Evolutionary conservation across 2,888 invertebrate species (phyloP), one percentile per base, ranked within the genome.

Genomic region (Hololepta plana): DNA sequence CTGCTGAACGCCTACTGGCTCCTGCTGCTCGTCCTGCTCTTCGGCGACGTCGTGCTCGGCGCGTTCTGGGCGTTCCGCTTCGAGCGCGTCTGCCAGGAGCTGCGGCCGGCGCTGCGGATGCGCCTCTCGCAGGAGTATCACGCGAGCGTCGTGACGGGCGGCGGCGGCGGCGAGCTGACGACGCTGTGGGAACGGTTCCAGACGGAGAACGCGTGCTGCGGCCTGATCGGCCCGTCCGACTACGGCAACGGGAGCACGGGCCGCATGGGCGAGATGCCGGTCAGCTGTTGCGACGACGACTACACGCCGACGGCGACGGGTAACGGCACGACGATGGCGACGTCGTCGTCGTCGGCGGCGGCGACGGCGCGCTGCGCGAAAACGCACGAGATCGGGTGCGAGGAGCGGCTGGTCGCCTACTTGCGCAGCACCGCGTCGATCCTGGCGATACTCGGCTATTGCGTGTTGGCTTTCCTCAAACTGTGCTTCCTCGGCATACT

Each of bases 391-490:
- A 41, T 36, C 32, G 77, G 81, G 35, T 85, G 84, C 57, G 74
- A 74, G 36, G 74, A 74, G 38, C 60, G 67, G 33, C 59, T 85
- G 33, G 59, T 73, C 30, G 59, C 65, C 37, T 85, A 84, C 74
- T 60, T 84, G 25, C 61, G 74, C 38, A 66, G 73, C 47, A 79
- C 79, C 22, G 81, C 82, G 26, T 81, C 84, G 49, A 62, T 80
- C 32, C 63, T 85, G 30, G 81, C 79, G 47, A 53, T 55, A 27
- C 34, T 43, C 29, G 84, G 84, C 31, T 84, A 81, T 54, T 85
- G 85, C 59, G 82, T 85, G 35, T 75, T 85, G 43, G 79, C 84
- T 43, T 85, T 85, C 60, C 64, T 84, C 41, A 85, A 85, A 58
- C 62, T 84, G 55, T 81, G 82, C 63, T 85, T 85, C 64, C 70